phyloP scores from a whole-genome alignment of 2,113 vertebrate genomes.

The Anser cygnoides region DNA sequence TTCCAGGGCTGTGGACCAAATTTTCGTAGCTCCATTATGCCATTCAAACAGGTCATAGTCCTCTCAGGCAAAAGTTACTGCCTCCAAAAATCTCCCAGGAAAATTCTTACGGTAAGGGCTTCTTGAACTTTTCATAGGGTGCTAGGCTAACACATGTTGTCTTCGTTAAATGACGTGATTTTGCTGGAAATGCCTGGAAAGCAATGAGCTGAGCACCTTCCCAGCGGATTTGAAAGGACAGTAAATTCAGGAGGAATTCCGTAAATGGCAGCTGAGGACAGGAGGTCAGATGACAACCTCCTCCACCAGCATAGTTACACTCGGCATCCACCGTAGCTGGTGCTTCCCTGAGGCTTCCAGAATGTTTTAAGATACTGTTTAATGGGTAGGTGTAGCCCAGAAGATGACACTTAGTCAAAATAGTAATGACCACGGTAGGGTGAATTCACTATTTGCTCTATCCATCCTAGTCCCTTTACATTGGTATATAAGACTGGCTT shows the following conservation, averaged over 20 bases:
- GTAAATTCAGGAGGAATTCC: background rate
- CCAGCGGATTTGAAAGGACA: background rate
- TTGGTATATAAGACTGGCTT: background rate
- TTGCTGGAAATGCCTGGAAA: background rate
- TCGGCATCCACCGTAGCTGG: background rate
- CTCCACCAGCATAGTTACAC: background rate
- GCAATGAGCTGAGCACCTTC: background rate
- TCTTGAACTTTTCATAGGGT: background rate
- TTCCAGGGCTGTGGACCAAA: background rate
- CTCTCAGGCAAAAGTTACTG: background rate
- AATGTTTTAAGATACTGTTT: background rate
- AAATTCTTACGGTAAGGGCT: background rate
- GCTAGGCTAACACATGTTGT: fast-evolving
- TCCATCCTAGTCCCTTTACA: background rate
- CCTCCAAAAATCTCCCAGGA: background rate
- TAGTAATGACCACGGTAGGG: background rate
- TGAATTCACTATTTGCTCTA: background rate
- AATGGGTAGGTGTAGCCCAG: fast-evolving
- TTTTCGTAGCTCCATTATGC: background rate
- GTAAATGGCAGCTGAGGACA: background rate
- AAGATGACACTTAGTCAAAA: background rate
- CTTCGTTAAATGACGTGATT: background rate
- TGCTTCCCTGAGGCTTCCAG: background rate
- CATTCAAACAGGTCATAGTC: background rate
- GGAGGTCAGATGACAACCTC: background rate